Base-by-base conservation (phyloP, 2,888 invertebrate species). In the Meta bourneti region DNA sequence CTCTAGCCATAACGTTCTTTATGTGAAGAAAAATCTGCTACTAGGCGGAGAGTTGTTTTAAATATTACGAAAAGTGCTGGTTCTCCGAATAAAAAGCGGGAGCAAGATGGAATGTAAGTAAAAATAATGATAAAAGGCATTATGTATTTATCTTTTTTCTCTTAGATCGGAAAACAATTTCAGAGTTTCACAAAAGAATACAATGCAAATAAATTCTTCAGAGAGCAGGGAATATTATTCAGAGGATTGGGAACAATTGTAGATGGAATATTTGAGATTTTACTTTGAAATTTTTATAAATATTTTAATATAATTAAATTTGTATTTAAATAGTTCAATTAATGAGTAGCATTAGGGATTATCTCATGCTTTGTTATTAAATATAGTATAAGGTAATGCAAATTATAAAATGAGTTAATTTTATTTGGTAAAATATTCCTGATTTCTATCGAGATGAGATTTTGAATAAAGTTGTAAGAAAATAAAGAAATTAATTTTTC, bases 21-120 rank as follows among this genome's bases (percentile, higher is more conserved):
- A 82, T 82, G 71, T 13, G 70, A n/a, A 49, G 70, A 20, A 71
- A 19, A 82, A 82, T 82, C 81, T 82, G 81, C 19, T 82, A 82
- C 48, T 48, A 81, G n/a, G 8, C 49, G 20, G 19, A 6, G 81
- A 82, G 69, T 70, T 49, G 81, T 51, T 82, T 82, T 82, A 80
- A 80, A 61, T 80, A 80, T 80, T 16, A 80, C 16, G 54, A 16
- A 69, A 77, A 77, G 52, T 7, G 52, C 9, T 9, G 34, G 19
- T 7, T n/a, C n/a, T 77, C 19, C 51, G 49, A n/a, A 61, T 61
- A 49, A 71, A 77, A 70, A 9, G 13, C 19, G 1, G 19, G 11
- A 71, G 71, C 34, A 9, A 51, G n/a, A 13, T 70, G 48, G 34
- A 71, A 19, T 69, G 71, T 11, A 49, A 54, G 7, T 34, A 34